Conservation (phyloP, 2,797 vertebrate species). For the Chromis chromis region DNA sequence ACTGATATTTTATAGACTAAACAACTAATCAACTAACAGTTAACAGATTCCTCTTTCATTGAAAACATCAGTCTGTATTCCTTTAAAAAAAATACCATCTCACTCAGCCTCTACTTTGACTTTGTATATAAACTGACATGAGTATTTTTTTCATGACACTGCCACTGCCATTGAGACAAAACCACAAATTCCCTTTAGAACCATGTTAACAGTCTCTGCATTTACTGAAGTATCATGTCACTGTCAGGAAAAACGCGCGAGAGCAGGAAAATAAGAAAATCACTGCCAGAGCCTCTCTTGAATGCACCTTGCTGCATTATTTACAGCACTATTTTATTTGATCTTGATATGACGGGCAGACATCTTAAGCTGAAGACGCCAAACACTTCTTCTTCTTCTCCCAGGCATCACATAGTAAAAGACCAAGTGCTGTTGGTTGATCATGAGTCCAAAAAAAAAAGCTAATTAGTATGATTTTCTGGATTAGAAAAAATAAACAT, state of each 20-base stretch:
- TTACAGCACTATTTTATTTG: conserved; percentile 86
- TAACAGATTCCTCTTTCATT: neutral
- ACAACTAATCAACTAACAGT: no score
- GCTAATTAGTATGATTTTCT: conserved; percentile 82
- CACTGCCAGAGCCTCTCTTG: conserved; percentile 51
- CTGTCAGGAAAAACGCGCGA: neutral
- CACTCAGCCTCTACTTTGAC: neutral
- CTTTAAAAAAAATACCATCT: neutral
- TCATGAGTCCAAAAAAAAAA: conserved; percentile 78
- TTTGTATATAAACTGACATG: neutral
- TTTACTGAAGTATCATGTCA: neutral
- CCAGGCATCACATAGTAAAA: conserved; percentile 70
- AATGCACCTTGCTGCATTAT: conserved; percentile 85
- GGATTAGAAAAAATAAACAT: conserved; percentile 85
- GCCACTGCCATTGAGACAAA: neutral
- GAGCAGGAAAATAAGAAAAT: conserved; percentile 32
- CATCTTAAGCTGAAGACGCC: conserved; percentile 76
- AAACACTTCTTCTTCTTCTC: conserved; percentile 63
- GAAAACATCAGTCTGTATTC: neutral
- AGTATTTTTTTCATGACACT: no score
- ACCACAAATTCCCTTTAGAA: neutral
- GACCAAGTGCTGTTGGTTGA: conserved; percentile 81
- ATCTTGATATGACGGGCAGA: conserved; percentile 81
- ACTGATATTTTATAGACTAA: no score
- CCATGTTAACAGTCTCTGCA: neutral